These are phyloP conservation scores for Falco cherrug DNA, from an alignment of 2,797 vertebrate species.

Conservation along the genomic window DNA sequence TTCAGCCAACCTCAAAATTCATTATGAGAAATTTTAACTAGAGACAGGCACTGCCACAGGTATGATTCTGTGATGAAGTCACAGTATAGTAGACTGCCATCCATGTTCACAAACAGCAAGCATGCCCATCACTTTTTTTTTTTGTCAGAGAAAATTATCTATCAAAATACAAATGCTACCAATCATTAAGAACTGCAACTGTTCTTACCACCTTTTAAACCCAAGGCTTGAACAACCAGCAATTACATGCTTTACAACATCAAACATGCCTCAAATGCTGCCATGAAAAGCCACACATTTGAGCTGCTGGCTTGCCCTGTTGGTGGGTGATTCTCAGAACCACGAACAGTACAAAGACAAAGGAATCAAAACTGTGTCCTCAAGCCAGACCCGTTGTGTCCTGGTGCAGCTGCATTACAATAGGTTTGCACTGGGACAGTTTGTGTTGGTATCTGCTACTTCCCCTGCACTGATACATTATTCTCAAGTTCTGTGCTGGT, in stretches of 20 bases:
- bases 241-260: neutral
- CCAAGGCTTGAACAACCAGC: neutral
- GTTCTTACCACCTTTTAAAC: neutral
- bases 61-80: neutral
- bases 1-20: neutral
- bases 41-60: neutral
- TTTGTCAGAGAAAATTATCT: neutral
- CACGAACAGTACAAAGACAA: fast-evolving
- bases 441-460: neutral
- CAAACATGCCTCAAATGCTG: neutral
- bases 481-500: fast-evolving
- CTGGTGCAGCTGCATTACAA: neutral
- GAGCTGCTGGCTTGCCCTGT: neutral
- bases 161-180: neutral
- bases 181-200: neutral
- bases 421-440: neutral
- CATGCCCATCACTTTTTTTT: neutral
- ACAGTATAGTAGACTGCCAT: neutral
- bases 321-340: neutral
- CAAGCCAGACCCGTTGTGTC: neutral
- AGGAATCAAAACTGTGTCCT: neutral
- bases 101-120: neutral
- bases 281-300: fast-evolving
- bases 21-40: neutral
- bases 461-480: neutral